A percentile compares a stretch with the other conserved stretches of the same genome.
These are phyloP conservation scores for Rhabdornis inornatus DNA, from an alignment of 2,113 vertebrate genomes.

Conservation along the genomic window DNA sequence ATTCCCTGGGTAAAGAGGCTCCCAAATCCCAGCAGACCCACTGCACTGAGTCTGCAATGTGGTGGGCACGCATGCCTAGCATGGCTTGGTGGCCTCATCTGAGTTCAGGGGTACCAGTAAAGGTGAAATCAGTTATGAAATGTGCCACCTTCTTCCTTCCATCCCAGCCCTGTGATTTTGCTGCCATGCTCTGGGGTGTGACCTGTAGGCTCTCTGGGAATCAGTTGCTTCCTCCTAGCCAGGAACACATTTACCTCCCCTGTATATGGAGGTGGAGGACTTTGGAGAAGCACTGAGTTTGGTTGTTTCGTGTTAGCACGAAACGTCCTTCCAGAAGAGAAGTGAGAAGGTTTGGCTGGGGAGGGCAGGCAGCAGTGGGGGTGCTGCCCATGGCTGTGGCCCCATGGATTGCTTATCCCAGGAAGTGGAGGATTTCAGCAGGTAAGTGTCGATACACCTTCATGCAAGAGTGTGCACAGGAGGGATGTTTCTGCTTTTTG, in stretches of 20 bases:
- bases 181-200: background rate
- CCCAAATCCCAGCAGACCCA: background rate
- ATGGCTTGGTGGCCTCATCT: background rate
- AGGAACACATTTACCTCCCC: background rate
- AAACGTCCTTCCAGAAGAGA: background rate
- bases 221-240: background rate
- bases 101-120: background rate
- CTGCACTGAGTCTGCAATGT: background rate
- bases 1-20: background rate
- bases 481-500: background rate
- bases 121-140: background rate
- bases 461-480: background rate
- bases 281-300: background rate
- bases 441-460: background rate
- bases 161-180: background rate
- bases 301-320: background rate
- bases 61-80: background rate
- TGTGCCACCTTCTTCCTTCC: background rate
- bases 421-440: background rate
- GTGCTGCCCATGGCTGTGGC: background rate
- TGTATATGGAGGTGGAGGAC: background rate
- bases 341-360: background rate
- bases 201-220: background rate
- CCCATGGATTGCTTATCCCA: background rate
- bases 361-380: background rate